phyloP scores from a whole-genome alignment of 2,113 vertebrate genomes.

The Charina bottae region DNA sequence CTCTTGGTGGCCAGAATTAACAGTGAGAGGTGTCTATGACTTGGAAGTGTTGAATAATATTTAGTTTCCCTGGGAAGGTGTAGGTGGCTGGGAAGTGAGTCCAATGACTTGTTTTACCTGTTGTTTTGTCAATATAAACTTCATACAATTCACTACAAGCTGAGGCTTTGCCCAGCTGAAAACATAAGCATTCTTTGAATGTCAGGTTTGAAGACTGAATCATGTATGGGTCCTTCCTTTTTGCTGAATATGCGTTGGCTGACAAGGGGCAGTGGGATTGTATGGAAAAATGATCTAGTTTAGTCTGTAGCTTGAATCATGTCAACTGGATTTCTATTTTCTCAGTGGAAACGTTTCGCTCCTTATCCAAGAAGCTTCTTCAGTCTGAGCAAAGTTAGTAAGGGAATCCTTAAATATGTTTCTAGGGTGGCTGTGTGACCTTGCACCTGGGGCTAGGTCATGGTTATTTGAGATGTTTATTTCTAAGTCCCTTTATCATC shows the following conservation, averaged over 20 bases:
- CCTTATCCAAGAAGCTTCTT: too few relatives aligned
- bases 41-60: neutral
- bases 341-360: too few relatives aligned
- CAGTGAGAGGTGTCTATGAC: constrained; percentile 19
- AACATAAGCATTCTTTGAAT: constrained; percentile 67
- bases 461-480: too few relatives aligned
- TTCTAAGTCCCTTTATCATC: too few relatives aligned
- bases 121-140: constrained; percentile 71
- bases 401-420: too few relatives aligned
- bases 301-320: too few relatives aligned
- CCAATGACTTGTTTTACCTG: constrained; percentile 58
- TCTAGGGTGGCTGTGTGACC: too few relatives aligned
- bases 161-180: constrained; percentile 64
- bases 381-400: too few relatives aligned
- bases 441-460: too few relatives aligned
- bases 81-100: constrained; percentile 49
- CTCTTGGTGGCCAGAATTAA: constrained; percentile 9
- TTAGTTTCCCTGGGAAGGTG: constrained; percentile 40
- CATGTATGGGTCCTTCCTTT: constrained; percentile 41
- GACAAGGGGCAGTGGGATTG: neutral
- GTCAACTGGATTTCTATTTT: too few relatives aligned
- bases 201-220: constrained; percentile 63
- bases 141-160: constrained; percentile 67
- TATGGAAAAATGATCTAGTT: neutral
- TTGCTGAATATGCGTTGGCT: constrained; percentile 47